Evolutionary conservation across 2,888 invertebrate species (phyloP), one percentile per base, ranked within the genome.

Genomic region (Colletes collaris): DNA sequence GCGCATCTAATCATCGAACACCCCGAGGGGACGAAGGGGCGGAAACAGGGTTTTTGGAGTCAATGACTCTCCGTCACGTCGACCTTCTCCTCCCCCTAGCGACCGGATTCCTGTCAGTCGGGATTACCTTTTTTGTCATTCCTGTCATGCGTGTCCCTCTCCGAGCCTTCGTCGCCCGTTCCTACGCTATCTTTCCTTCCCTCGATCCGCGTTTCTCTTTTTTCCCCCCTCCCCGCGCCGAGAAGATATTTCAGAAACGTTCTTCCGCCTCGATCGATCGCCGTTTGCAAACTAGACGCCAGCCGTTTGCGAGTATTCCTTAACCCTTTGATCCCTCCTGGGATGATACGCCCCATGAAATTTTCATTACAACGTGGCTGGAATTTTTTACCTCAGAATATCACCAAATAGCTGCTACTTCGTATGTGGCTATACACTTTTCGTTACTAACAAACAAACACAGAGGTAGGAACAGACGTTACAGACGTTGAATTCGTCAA

Each of bases 101-200:
- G 86, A 87, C 88, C 70, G 78, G 68, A 83, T 84, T 84, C 84
- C 84, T 82, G 84, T 86, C 87, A 86, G 76, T 55, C 81, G 81
- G 89, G 90, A 90, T 91, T 90, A 90, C 85, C 87, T 87, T 87
- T 88, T 89, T 90, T 88, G 88, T 89, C 88, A 90, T 91, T 90
- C 90, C 86, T 87, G 91, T 91, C 91, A 91, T 91, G 67, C 56
- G 89, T 87, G 87, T 89, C 89, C 86, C 83, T 83, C 79, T 79
- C 72, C 46, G 63, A 40, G 40, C 59, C 69, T 58, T 7, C 71
- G 49, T 46, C 68, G 64, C 80, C 69, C 60, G 37, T 11, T 50
- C 50, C 27, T 55, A 10, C 62, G 27, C 66, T 62, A 46, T 50
- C 64, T 60, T 60, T 63, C 65, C 65, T 16, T 55, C 49, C n/a